Percentiles rank a stretch among this genome's conserved stretches.
Evolutionary conservation across 2,888 invertebrate genomes (phyloP).

Genomic region (Meliscaeva auricollis): DNA sequence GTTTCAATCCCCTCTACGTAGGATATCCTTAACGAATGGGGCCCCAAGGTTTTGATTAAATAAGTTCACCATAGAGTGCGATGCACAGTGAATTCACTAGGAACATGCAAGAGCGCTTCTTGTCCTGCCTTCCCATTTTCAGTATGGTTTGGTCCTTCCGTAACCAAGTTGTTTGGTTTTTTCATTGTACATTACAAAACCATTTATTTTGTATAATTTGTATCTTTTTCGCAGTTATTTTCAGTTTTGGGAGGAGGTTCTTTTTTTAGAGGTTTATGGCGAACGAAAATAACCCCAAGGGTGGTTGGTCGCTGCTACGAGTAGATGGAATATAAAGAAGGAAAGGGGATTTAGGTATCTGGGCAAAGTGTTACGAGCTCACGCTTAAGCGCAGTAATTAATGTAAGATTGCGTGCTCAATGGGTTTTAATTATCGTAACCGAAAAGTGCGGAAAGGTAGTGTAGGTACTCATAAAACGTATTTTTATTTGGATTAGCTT

Average conservation of each 20-base stretch:
- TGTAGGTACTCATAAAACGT: too few relatives aligned
- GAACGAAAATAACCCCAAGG: slow-evolving; percentile 43
- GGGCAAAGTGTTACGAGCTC: slow-evolving; percentile 11
- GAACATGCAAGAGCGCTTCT: slow-evolving; percentile 23
- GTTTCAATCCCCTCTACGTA: not conserved
- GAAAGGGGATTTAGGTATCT: not conserved
- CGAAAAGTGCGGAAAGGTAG: slow-evolving; percentile 38
- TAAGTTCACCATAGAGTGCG: slow-evolving; percentile 18
- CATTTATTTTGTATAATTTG: slow-evolving; percentile 51
- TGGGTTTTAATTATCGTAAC: slow-evolving; percentile 56
- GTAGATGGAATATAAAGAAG: not conserved
- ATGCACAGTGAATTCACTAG: slow-evolving; percentile 37
- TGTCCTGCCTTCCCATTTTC: not conserved
- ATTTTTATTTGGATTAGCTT: slow-evolving; percentile 14
- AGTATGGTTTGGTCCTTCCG: not conserved
- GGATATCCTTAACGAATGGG: slow-evolving; percentile 3
- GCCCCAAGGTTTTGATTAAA: slow-evolving; percentile 47
- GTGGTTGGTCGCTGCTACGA: not conserved
- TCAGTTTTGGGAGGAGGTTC: not conserved
- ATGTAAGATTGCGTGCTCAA: slow-evolving; percentile 55
- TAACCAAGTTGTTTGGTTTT: slow-evolving; percentile 9
- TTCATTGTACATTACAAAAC: slow-evolving; percentile 29
- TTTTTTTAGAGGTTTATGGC: slow-evolving; percentile 30
- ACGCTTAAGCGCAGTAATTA: slow-evolving; percentile 51
- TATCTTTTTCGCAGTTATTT: slow-evolving; percentile 26